Evolutionary conservation across 2,113 vertebrate genomes (phyloP).

Genomic region (Scalopus aquaticus): DNA sequence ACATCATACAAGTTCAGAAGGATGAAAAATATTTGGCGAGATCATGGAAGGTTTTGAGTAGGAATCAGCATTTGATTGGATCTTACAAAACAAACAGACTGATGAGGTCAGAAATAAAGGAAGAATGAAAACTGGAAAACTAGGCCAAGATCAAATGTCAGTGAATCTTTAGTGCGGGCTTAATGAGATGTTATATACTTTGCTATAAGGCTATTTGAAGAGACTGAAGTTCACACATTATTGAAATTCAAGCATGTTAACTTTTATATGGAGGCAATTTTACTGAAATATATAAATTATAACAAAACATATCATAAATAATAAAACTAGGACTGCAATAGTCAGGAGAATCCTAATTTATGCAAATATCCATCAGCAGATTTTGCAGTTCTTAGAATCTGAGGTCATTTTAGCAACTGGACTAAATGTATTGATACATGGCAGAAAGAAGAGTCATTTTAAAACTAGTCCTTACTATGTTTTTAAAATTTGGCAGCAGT

Average conservation of each 20-base stretch:
- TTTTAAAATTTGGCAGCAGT: background rate
- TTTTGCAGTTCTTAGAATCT: background rate
- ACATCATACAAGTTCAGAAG: background rate
- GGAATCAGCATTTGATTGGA: background rate
- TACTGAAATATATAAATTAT: background rate
- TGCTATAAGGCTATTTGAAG: background rate
- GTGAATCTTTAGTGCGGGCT: background rate
- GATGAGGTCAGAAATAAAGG: background rate
- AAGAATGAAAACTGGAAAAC: background rate
- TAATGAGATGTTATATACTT: background rate
- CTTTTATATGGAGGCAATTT: background rate
- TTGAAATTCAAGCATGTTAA: conserved; percentile 11
- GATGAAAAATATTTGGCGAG: background rate
- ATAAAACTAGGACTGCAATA: background rate
- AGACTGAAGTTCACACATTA: background rate
- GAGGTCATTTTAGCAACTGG: background rate
- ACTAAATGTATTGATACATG: background rate
- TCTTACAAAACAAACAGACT: background rate
- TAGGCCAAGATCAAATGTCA: background rate
- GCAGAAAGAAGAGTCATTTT: background rate
- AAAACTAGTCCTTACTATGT: background rate
- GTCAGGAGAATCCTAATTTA: conserved; percentile 29
- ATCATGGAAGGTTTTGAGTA: background rate
- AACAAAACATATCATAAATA: background rate
- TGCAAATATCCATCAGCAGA: background rate